These are phyloP conservation scores for Penaeus chinensis DNA, from an alignment of 1,140 invertebrate species.

Conservation along the genomic window DNA sequence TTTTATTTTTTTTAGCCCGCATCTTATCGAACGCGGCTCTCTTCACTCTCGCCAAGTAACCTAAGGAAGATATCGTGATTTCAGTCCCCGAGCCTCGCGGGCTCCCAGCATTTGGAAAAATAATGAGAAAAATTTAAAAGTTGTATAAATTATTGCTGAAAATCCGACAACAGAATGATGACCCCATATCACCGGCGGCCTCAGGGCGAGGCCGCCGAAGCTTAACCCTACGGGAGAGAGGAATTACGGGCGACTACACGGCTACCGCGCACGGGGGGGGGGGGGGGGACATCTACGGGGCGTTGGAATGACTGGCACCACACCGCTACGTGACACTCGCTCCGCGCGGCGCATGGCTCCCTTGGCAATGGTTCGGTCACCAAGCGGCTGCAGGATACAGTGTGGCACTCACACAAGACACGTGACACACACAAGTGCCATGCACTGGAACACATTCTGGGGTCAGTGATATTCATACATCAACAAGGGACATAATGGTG, in stretches of 20 bases:
- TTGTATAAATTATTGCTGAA: conserved; percentile 51
- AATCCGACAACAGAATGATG: conserved; percentile 41
- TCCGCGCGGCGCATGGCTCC: too few species aligned
- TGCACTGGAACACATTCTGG: too few species aligned
- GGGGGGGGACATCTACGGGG: conserved; percentile 26
- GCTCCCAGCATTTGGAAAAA: background rate
- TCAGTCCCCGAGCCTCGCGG: background rate
- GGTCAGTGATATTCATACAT: too few species aligned
- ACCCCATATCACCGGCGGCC: conserved; percentile 44
- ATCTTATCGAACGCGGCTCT: background rate
- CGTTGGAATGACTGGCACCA: conserved; percentile 56
- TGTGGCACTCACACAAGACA: too few species aligned
- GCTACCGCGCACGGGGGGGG: conserved; percentile 40
- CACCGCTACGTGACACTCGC: conserved; percentile 15
- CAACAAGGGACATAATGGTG: too few species aligned
- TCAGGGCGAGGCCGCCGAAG: conserved; percentile 31
- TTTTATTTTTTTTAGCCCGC: background rate
- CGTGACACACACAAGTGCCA: too few species aligned
- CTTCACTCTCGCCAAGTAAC: conserved; percentile 1
- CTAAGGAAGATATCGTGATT: conserved; percentile 27
- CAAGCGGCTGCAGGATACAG: too few species aligned
- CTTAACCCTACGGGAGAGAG: conserved; percentile 51
- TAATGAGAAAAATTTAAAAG: conserved; percentile 7
- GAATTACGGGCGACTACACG: conserved; percentile 6
- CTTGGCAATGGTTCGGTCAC: too few species aligned